These are phyloP conservation scores for Heliornis fulica DNA, from an alignment of 2,113 vertebrate genomes.

Conservation along the genomic window DNA sequence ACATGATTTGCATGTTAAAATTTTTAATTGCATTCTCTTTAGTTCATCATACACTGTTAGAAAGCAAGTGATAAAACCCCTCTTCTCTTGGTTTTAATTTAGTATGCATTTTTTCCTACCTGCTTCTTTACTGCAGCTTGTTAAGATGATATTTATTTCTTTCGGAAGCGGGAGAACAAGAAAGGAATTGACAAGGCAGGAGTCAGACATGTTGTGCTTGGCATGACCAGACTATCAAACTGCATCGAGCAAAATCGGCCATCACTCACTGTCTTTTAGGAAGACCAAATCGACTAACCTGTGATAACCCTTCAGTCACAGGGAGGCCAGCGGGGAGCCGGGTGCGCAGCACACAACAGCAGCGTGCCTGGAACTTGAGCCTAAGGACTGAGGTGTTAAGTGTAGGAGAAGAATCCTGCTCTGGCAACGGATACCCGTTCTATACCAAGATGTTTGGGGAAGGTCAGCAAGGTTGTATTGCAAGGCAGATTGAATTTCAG, in stretches of 20 bases:
- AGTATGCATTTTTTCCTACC: neutral
- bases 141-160: constrained; percentile 30
- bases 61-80: neutral
- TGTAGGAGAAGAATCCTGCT: constrained; percentile 11
- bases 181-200: constrained; percentile 34
- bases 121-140: neutral
- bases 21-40: neutral
- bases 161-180: constrained; percentile 11
- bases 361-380: constrained; percentile 35
- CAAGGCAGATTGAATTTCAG: constrained; percentile 14
- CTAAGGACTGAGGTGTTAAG: neutral
- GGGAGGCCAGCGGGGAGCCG: neutral
- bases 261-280: neutral
- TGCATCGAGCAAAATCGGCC: constrained; percentile 3
- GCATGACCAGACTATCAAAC: neutral
- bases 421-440: neutral
- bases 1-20: neutral
- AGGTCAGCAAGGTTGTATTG: constrained; percentile 57
- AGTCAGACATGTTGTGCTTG: constrained; percentile 5
- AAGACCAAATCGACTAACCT: constrained; percentile 21
- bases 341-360: neutral
- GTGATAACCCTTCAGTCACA: neutral
- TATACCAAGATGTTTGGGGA: constrained; percentile 1
- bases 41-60: neutral
- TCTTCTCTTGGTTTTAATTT: neutral